Conservation (phyloP, 2,888 invertebrate species). For the Gari tellinella region DNA sequence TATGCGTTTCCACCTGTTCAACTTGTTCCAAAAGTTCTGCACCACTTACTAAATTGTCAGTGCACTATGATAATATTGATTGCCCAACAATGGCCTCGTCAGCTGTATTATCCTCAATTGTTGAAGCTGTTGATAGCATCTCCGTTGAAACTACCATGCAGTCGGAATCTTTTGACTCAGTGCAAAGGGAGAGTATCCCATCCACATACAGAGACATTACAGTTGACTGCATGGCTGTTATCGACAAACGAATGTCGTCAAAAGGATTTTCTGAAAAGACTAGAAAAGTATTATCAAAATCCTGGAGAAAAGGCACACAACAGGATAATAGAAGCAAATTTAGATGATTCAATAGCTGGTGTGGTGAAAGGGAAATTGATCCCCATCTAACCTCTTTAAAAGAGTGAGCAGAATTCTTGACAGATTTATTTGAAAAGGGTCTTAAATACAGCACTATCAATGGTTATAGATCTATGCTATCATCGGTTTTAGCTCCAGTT, state of each 20-base stretch:
- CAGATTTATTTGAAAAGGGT: constrained; percentile 12
- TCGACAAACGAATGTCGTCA: constrained; percentile 28
- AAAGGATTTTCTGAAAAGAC: constrained; percentile 18
- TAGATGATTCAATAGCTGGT: constrained; percentile 38
- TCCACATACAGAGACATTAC: constrained; percentile 20
- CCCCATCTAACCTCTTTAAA: constrained; percentile 28
- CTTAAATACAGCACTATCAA: too few species aligned
- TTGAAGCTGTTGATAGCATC: constrained; percentile 26
- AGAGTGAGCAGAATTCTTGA: constrained; percentile 19
- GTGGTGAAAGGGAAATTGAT: too few species aligned
- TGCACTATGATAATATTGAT: constrained; percentile 43
- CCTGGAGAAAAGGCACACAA: constrained; percentile 21
- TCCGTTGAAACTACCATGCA: constrained; percentile 30
- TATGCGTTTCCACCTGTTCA: constrained; percentile 38
- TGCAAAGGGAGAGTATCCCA: constrained; percentile 24
- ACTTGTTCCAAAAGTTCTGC: constrained; percentile 27
- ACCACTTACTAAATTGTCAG: constrained; percentile 21
- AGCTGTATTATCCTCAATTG: constrained; percentile 24
- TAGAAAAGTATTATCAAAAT: constrained; percentile 24
- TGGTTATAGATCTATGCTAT: too few species aligned
- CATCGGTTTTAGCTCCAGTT: constrained; percentile 15
- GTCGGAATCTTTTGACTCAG: constrained; percentile 26
- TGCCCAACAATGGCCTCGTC: constrained; percentile 32
- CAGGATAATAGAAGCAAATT: constrained; percentile 25
- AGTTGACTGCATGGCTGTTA: constrained; percentile 26